Evolutionary conservation across 1,140 invertebrate genomes (phyloP).

Genomic region (Protaetia brevitarsis): DNA sequence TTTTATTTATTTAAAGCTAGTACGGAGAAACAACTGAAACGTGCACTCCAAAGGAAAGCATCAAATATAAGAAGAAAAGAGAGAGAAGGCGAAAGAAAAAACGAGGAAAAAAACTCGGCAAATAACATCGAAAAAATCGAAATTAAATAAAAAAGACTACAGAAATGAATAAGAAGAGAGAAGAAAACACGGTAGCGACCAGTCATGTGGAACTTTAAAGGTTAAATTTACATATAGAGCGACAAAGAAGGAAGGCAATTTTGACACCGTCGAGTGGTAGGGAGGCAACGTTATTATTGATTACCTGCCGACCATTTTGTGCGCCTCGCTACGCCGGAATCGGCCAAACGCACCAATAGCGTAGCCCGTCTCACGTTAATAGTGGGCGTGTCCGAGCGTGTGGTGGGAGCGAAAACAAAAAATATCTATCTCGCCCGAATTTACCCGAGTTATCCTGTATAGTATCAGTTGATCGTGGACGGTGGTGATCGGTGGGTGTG

Average conservation of each 20-base stretch:
- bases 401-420: slow-evolving; percentile 24
- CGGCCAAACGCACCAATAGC: slow-evolving; percentile 39
- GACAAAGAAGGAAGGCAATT: slow-evolving; percentile 25
- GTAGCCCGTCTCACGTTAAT: slow-evolving; percentile 27
- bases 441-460: slow-evolving; percentile 32
- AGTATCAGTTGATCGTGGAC: slow-evolving; percentile 30
- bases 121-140: slow-evolving; percentile 17
- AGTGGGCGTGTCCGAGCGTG: slow-evolving; percentile 34
- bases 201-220: slow-evolving; percentile 23
- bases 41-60: too few species aligned
- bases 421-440: slow-evolving; percentile 25
- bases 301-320: slow-evolving; percentile 49
- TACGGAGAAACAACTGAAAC: too few species aligned
- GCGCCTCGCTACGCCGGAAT: slow-evolving; percentile 34
- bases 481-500: slow-evolving; percentile 23
- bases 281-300: slow-evolving; percentile 37
- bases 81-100: neutral
- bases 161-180: slow-evolving; percentile 19
- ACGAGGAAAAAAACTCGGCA: neutral
- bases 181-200: slow-evolving; percentile 11
- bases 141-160: slow-evolving; percentile 21
- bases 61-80: neutral
- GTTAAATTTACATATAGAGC: slow-evolving; percentile 22
- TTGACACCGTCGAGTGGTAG: neutral
- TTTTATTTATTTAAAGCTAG: too few species aligned